Percentiles rank a stretch among this genome's conserved stretches.
Conservation (phyloP, 92 coral and sea anemone genomes). For the Umimayanthus kanabou region DNA sequence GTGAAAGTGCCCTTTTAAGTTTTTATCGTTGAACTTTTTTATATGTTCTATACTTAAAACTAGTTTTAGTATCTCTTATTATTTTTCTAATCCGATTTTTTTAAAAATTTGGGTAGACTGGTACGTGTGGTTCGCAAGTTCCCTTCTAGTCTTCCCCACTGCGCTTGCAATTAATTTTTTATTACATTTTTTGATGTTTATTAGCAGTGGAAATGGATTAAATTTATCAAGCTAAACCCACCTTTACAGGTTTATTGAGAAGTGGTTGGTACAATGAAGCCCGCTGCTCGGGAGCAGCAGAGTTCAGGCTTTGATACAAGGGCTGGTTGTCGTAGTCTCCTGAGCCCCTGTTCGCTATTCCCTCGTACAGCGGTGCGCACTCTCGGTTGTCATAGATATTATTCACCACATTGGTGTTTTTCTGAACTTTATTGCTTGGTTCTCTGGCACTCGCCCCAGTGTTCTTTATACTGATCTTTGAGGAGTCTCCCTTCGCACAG, state of each 20-base stretch:
- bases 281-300: background rate
- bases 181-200: too few species aligned
- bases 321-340: constrained; percentile 15
- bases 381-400: constrained; percentile 13
- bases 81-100: too few species aligned
- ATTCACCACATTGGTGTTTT: constrained; percentile 30
- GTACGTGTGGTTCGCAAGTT: too few species aligned
- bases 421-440: background rate
- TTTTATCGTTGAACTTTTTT: too few species aligned
- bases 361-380: constrained; percentile 21
- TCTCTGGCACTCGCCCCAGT: constrained; percentile 8
- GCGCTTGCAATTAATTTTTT: too few species aligned
- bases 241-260: constrained; percentile 12
- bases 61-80: too few species aligned
- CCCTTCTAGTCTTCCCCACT: too few species aligned
- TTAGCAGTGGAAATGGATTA: too few species aligned
- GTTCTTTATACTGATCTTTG: constrained; percentile 2
- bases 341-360: background rate
- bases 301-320: constrained; percentile 32
- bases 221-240: background rate
- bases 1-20: too few species aligned
- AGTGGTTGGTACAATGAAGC: constrained; percentile 22
- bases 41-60: too few species aligned
- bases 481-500: background rate
- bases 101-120: too few species aligned